Percentiles rank a stretch among this genome's conserved stretches.
Conservation (phyloP, 2,113 vertebrate genomes). For the Uropsilus gracilis region DNA sequence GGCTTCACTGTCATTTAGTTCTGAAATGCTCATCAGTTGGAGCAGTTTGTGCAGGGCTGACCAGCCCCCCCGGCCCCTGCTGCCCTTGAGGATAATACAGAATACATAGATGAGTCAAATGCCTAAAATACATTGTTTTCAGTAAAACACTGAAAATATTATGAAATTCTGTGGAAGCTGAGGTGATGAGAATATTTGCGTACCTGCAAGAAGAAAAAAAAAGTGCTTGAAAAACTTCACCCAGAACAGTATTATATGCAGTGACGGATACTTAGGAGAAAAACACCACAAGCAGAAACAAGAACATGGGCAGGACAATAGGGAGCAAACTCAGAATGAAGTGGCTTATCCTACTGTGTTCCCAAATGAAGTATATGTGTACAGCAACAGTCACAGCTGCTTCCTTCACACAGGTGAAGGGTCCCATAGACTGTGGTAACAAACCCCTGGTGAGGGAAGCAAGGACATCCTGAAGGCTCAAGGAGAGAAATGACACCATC, state of each 20-base stretch:
- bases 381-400: background rate
- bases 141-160: background rate
- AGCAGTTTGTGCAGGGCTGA: background rate
- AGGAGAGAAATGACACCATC: background rate
- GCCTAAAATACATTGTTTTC: background rate
- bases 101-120: background rate
- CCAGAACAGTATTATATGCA: background rate
- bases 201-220: background rate
- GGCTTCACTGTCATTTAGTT: background rate
- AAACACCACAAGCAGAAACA: background rate
- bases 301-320: background rate
- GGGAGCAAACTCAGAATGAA: background rate
- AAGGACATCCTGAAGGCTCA: background rate
- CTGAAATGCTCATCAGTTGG: background rate
- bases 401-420: background rate
- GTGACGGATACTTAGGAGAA: background rate
- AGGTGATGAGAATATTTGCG: background rate
- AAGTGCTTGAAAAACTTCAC: background rate
- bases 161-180: background rate
- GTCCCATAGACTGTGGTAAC: background rate
- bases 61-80: background rate
- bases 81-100: background rate
- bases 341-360: no score
- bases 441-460: background rate
- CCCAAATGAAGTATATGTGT: accelerated